Evolutionary conservation across 2,113 vertebrate genomes (phyloP), one percentile per base, ranked within the genome.

Genomic region (Cyphomyrus plagiostoma): DNA sequence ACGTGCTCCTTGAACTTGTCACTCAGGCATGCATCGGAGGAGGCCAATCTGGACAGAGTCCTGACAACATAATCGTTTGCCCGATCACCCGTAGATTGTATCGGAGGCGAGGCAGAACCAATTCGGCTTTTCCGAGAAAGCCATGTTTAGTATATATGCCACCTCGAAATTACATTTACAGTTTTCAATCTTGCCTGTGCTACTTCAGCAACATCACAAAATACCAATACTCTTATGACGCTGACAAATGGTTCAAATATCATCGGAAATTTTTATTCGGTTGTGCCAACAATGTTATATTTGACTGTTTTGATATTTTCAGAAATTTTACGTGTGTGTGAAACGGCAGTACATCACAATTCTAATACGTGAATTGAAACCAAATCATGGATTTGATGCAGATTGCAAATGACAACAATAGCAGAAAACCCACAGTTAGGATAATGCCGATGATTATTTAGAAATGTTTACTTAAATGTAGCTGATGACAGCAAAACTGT

Each of bases 191-290:
- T 49, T 56, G 85, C 15, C 46, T 53, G n/a, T 10, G 50, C 50
- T 53, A 87, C 30, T 87, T 53, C 85, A 87, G 82, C 42, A 45
- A 84, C 82, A 84, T 84, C 82, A 84, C 23, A 48, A 23, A 84
- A 84, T 48, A 84, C 39, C 42, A 45, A 84, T 84, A 46, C 82
- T 84, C 21, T 21, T 45, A 13, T 84, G 39, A 84, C 82, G 45
- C 45, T 84, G 82, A 84, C 82, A 84, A 84, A 84, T 84, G 82
- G 82, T 46, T 84, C 82, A 46, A 13, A 80, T 80, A 80, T 42
- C 35, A 35, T 39, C 30, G 35, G 30, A 80, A 39, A 39, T 80
- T 80, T 80, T 80, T 17, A 19, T 80, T 35, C 74, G 74, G 15
- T 39, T 42, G 74, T 17, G 5, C 30, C 74, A 80, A 80, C 13